Evolutionary conservation across 2,888 invertebrate genomes (phyloP).

Genomic region (Escarpia spicata): DNA sequence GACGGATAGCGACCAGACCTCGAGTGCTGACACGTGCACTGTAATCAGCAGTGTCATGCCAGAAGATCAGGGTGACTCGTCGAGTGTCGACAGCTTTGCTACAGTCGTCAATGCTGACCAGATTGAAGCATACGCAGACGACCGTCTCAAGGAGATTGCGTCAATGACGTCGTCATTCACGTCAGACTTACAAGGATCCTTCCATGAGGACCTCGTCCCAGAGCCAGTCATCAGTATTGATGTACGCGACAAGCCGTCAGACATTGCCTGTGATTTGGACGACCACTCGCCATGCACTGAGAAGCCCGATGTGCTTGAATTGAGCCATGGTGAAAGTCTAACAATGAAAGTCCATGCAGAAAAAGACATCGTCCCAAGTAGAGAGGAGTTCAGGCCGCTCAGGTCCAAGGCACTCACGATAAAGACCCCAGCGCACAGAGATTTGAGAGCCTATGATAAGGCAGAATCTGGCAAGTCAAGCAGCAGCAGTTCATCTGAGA

Average conservation of each 20-base stretch:
- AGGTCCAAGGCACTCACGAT: not conserved
- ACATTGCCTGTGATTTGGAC: slow-evolving; percentile 5
- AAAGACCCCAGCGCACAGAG: not conserved
- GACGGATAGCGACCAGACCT: slow-evolving; percentile 30
- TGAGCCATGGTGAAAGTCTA: not conserved
- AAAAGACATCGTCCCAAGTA: not conserved
- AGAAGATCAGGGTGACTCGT: slow-evolving; percentile 59
- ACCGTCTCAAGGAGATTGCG: slow-evolving; percentile 69
- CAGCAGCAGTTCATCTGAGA: slow-evolving; percentile 46
- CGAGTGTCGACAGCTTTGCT: slow-evolving; percentile 64
- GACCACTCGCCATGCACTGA: slow-evolving; percentile 14
- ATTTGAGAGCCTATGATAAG: not conserved
- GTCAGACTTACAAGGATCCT: slow-evolving; percentile 69
- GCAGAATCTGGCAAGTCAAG: not conserved
- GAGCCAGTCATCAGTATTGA: slow-evolving; percentile 67
- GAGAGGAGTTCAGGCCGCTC: not conserved
- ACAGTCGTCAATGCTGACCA: slow-evolving; percentile 59
- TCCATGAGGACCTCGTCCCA: slow-evolving; percentile 84
- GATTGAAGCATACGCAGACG: slow-evolving; percentile 57
- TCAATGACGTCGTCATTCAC: slow-evolving; percentile 67
- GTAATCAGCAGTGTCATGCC: slow-evolving; percentile 19
- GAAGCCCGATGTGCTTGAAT: slow-evolving; percentile 2
- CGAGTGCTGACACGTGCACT: slow-evolving; percentile 21
- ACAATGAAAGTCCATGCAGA: not conserved
- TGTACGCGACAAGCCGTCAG: slow-evolving; percentile 37